A percentile compares a stretch with the other conserved stretches of the same genome.
Conservation (phyloP, 2,113 vertebrate genomes). For the Tympanuchus pallidicinctus region DNA sequence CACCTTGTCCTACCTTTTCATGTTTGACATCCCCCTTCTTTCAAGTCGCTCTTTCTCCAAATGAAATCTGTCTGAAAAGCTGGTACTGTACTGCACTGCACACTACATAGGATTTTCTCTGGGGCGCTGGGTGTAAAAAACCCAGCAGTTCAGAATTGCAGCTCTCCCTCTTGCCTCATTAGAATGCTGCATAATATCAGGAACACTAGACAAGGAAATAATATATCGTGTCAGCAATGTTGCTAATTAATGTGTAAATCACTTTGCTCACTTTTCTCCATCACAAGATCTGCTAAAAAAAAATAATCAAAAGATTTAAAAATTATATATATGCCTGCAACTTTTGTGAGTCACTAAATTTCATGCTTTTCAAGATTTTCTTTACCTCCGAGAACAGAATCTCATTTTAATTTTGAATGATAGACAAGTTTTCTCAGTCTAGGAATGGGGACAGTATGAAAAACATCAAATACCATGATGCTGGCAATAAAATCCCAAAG, state of each 20-base stretch:
- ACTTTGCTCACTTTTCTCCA: neutral
- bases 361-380: slow-evolving; percentile 25
- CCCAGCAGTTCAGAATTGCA: neutral
- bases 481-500: slow-evolving; percentile 27
- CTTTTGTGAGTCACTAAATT: neutral
- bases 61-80: neutral
- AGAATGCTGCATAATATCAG: neutral
- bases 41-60: neutral
- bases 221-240: neutral
- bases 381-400: neutral
- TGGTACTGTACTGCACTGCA: neutral
- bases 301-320: neutral
- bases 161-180: neutral
- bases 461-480: slow-evolving; percentile 50
- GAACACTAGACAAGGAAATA: neutral
- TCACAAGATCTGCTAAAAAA: neutral
- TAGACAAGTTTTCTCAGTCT: slow-evolving; percentile 33
- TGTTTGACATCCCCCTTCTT: neutral
- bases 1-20: neutral
- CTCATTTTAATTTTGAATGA: slow-evolving; percentile 33
- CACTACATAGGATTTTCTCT: neutral
- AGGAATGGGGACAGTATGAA: slow-evolving; percentile 34
- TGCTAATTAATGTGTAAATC: neutral
- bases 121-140: neutral
- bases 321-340: neutral